Conservation (phyloP, 92 coral and sea anemone species). For the Parazoanthus swiftii region DNA sequence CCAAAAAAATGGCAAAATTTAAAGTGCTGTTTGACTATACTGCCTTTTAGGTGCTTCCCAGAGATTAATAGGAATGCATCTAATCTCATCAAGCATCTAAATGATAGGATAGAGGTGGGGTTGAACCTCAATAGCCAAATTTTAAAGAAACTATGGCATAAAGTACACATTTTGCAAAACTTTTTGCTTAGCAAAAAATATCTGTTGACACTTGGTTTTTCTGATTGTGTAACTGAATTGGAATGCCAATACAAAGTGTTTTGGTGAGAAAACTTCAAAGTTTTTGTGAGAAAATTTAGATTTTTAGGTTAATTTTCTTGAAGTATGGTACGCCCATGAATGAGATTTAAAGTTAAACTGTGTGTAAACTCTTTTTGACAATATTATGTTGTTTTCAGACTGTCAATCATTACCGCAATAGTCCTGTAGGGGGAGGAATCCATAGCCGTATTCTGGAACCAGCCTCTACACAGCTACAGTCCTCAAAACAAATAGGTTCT, state of each 20-base stretch:
- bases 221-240: no score
- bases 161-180: no score
- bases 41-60: no score
- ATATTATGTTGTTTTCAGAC: constrained; percentile 50
- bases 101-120: background rate
- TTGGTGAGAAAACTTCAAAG: no score
- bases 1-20: no score
- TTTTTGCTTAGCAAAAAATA: no score
- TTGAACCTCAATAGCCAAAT: background rate
- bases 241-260: no score
- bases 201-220: no score
- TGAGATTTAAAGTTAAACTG: background rate
- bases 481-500: constrained; percentile 87
- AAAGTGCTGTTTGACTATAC: no score
- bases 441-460: constrained; percentile 88
- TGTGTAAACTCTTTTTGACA: background rate
- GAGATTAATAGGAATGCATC: no score
- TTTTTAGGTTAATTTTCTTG: background rate
- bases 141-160: no score
- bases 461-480: constrained; percentile 78
- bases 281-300: no score
- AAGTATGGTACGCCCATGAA: background rate
- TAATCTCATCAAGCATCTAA: background rate
- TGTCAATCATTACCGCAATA: constrained; percentile 85
- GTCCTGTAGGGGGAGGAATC: constrained; percentile 84